phyloP scores from a whole-genome alignment of 2,888 invertebrate genomes.

The Biston stratarius region DNA sequence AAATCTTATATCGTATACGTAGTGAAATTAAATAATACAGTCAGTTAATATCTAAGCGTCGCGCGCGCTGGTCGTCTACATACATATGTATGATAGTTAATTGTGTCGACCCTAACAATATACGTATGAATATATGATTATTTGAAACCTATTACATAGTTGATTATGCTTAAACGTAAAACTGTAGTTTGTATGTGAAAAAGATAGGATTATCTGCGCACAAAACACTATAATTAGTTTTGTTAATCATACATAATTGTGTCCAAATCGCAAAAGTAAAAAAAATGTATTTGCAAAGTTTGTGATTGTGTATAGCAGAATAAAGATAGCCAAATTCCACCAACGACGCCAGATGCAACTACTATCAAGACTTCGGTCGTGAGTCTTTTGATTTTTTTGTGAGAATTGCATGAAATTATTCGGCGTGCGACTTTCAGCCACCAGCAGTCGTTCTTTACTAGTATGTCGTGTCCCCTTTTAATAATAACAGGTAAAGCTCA shows the following conservation, averaged over 20 bases:
- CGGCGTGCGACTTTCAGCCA: background rate
- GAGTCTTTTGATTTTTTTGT: conserved; percentile 16
- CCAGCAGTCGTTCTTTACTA: background rate
- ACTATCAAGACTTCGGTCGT: conserved; percentile 36
- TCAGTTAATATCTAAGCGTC: conserved; percentile 21
- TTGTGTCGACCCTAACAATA: background rate
- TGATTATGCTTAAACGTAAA: too few species aligned
- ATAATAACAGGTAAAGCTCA: background rate
- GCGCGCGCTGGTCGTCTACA: conserved; percentile 12
- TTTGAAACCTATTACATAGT: too few species aligned
- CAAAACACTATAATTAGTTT: too few species aligned
- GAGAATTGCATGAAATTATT: background rate
- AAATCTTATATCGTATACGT: too few species aligned
- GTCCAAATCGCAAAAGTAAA: too few species aligned
- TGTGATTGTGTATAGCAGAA: conserved; percentile 11
- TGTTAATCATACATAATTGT: too few species aligned
- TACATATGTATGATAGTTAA: background rate
- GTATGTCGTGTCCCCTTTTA: background rate
- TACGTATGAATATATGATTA: too few species aligned
- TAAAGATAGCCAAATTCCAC: background rate
- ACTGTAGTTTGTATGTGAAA: too few species aligned
- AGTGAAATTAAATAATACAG: background rate
- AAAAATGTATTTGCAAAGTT: background rate
- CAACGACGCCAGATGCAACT: background rate
- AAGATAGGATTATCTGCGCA: too few species aligned